phyloP scores from a whole-genome alignment of 1,140 invertebrate genomes.

The Zaprionus ornatus region DNA sequence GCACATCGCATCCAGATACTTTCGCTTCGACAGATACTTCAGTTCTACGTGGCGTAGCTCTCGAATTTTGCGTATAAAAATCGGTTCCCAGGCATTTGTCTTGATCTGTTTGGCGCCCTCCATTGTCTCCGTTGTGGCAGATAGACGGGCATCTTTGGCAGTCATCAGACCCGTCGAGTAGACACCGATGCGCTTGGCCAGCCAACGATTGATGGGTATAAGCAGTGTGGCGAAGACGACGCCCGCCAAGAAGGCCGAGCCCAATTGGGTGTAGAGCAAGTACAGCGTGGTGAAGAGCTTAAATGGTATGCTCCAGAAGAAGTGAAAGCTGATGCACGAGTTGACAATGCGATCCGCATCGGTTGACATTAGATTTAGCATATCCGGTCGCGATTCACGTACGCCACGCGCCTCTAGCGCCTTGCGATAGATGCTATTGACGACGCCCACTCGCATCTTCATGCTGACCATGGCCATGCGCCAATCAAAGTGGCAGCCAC shows the following conservation, averaged over 20 bases:
- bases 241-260: constrained; percentile 95
- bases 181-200: constrained; percentile 95
- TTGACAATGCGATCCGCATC: constrained; percentile 98
- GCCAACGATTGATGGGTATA: constrained; percentile 96
- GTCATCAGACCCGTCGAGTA: constrained; percentile 95
- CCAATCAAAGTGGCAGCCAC: constrained; percentile 95
- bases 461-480: constrained; percentile 92
- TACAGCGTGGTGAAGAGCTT: constrained; percentile 92
- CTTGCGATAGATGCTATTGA: constrained; percentile 95
- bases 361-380: constrained; percentile 98
- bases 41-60: constrained; percentile 89
- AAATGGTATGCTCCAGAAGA: constrained; percentile 96
- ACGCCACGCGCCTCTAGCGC: constrained; percentile 86
- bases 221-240: constrained; percentile 93
- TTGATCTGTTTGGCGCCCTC: constrained; percentile 95
- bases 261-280: constrained; percentile 94
- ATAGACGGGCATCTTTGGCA: constrained; percentile 95
- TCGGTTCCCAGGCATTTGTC: constrained; percentile 96
- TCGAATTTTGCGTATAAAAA: constrained; percentile 90
- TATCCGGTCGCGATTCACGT: constrained; percentile 86
- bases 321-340: constrained; percentile 97
- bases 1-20: constrained; percentile 99
- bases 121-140: constrained; percentile 94
- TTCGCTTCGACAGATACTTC: constrained; percentile 91
- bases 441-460: constrained; percentile 93